A percentile compares a stretch with the other conserved stretches of the same genome.
Evolutionary conservation across 2,797 vertebrate species (phyloP).

Genomic region (Pyrocephalus nanus): DNA sequence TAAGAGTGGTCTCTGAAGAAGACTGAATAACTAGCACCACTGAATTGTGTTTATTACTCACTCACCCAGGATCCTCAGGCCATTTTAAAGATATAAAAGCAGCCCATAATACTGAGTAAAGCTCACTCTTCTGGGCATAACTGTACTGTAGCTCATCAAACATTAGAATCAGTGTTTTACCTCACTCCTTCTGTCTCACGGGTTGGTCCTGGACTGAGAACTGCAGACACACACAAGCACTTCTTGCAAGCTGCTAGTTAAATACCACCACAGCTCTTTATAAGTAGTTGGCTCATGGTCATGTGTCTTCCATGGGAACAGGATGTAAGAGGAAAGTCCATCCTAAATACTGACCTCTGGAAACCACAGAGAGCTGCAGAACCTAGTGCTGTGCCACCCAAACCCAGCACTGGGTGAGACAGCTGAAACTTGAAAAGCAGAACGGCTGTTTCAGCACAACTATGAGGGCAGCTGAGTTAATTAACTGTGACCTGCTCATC

Average conservation of each 20-base stretch:
- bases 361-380: constrained; percentile 8
- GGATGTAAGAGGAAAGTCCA: background rate
- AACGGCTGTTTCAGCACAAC: constrained; percentile 43
- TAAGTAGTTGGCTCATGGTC: background rate
- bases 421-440: background rate
- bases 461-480: background rate
- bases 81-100: background rate
- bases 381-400: background rate
- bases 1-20: background rate
- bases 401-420: background rate
- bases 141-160: background rate
- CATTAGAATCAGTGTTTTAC: background rate
- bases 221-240: background rate
- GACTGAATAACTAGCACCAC: background rate
- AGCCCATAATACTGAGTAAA: background rate
- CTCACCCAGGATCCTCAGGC: background rate
- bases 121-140: background rate
- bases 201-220: background rate
- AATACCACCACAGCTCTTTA: background rate
- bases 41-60: background rate
- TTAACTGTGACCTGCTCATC: background rate
- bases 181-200: background rate
- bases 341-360: background rate
- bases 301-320: background rate
- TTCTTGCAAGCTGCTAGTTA: background rate